These are phyloP conservation scores for Lepus europaeus DNA, from an alignment of 2,113 vertebrate species.

Conservation along the genomic window DNA sequence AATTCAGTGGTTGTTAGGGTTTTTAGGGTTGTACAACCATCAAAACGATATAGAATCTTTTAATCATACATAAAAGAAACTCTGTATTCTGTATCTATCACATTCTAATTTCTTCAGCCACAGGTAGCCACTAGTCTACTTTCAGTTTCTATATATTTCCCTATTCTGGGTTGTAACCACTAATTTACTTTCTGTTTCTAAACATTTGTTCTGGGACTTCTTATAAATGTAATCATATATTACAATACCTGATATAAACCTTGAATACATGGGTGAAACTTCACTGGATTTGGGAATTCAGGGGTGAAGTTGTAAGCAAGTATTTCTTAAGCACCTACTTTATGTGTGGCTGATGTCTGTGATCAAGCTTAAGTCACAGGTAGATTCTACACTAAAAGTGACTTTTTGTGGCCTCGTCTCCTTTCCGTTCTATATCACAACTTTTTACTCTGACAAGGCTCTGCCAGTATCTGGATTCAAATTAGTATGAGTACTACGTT, in stretches of 20 bases:
- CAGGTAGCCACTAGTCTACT: background rate
- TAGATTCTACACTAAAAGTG: background rate
- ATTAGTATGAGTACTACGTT: background rate
- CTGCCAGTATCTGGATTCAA: background rate
- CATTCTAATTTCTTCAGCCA: background rate
- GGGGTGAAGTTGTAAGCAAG: background rate
- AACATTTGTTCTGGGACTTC: background rate
- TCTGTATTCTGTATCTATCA: background rate
- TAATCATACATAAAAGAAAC: background rate
- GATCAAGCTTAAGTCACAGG: background rate
- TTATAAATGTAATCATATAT: background rate
- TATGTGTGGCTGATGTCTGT: background rate
- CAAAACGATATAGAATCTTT: constrained; percentile 43
- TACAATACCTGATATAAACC: constrained; percentile 6
- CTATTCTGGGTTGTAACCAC: background rate
- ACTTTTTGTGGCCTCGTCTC: background rate
- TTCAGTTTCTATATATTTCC: background rate
- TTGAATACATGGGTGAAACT: background rate
- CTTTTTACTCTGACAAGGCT: constrained; percentile 16
- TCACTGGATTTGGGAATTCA: background rate
- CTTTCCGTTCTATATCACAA: background rate
- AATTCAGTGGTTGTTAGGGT: background rate
- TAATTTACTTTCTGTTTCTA: background rate
- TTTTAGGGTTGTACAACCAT: background rate
- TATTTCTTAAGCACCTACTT: background rate